Evolutionary conservation across 1,140 invertebrate species (phyloP).

Genomic region (Bursaphelenchus mucronatus): DNA sequence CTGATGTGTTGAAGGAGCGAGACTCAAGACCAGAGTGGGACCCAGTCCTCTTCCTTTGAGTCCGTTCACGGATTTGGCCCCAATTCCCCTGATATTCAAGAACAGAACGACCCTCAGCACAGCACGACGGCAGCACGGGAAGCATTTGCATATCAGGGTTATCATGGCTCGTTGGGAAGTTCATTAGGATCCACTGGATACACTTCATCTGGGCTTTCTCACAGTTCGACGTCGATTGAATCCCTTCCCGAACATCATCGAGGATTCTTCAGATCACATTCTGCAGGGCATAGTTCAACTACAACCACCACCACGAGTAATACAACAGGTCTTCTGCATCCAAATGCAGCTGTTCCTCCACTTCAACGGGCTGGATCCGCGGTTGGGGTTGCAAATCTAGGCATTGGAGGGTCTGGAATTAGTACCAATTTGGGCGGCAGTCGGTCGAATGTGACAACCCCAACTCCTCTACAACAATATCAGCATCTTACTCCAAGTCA

Average conservation of each 20-base stretch:
- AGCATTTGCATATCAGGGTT: slow-evolving; percentile 41
- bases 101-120: slow-evolving; percentile 21
- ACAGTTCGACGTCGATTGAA: slow-evolving; percentile 19
- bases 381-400: too few species aligned
- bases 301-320: background rate
- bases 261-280: slow-evolving; percentile 4
- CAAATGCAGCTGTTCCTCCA: slow-evolving; percentile 7
- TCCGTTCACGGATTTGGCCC: slow-evolving; percentile 33
- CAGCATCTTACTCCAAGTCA: slow-evolving; percentile 19
- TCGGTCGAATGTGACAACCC: slow-evolving; percentile 12
- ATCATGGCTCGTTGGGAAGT: slow-evolving; percentile 9
- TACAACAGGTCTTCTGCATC: slow-evolving; percentile 17
- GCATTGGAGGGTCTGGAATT: too few species aligned
- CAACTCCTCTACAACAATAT: slow-evolving; percentile 27
- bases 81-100: slow-evolving; percentile 21
- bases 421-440: too few species aligned
- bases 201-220: slow-evolving; percentile 8
- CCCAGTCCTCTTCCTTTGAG: slow-evolving; percentile 31
- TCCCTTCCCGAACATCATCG: slow-evolving; percentile 20
- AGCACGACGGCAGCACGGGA: slow-evolving; percentile 33
- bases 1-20: too few species aligned
- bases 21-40: slow-evolving; percentile 9
- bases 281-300: background rate
- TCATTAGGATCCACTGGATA: slow-evolving; percentile 25
- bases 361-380: slow-evolving; percentile 1